Conservation (phyloP, 1,140 invertebrate genomes). For the Drosophila arawakana region DNA sequence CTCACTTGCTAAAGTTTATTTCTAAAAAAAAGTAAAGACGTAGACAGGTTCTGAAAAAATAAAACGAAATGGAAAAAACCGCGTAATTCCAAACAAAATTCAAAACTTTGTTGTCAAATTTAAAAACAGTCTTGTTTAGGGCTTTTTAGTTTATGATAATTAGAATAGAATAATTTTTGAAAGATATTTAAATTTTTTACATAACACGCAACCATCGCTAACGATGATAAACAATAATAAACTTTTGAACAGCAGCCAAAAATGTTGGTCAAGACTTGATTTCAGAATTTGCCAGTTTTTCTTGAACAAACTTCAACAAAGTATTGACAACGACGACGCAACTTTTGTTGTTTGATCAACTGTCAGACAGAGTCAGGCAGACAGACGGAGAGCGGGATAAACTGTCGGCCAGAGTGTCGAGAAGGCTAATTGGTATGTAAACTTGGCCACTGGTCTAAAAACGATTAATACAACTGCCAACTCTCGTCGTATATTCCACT, state of each 20-base stretch:
- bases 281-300: constrained; percentile 18
- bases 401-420: neutral
- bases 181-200: neutral
- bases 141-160: too few species aligned
- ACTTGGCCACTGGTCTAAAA: constrained; percentile 43
- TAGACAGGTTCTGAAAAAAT: too few species aligned
- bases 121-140: too few species aligned
- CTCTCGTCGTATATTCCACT: neutral
- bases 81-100: too few species aligned
- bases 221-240: neutral
- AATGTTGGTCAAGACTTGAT: constrained; percentile 7
- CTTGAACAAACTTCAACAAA: constrained; percentile 22
- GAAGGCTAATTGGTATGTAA: constrained; percentile 72
- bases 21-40: too few species aligned
- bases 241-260: neutral
- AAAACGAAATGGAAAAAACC: too few species aligned
- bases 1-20: too few species aligned
- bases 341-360: constrained; percentile 17
- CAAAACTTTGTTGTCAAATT: too few species aligned
- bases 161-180: neutral
- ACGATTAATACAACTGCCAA: constrained; percentile 3
- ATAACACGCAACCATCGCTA: neutral
- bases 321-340: constrained; percentile 3
- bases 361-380: neutral
- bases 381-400: neutral